Evolutionary conservation across 2,888 invertebrate species (phyloP), one percentile per base, ranked within the genome.

Genomic region (Drosophila mimetica): DNA sequence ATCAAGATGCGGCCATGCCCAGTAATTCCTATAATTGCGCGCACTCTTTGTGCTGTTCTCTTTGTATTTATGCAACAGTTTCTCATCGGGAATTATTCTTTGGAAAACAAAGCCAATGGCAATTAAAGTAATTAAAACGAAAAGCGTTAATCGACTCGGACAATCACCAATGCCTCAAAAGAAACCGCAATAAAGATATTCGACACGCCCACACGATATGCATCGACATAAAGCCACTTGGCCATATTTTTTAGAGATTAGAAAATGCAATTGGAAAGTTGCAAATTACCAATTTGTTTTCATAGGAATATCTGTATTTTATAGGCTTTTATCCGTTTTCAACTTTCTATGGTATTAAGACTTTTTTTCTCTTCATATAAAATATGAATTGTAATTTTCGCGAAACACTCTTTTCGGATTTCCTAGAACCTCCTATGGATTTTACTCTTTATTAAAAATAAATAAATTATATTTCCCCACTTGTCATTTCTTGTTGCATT

Each of bases 121-220:
- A 63, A 67, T 78, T 76, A 63, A 66, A 55, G 25, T 63, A 63
- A 64, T 65, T 52, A 64, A 61, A 63, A 65, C 36, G 28, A 42
- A 36, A 22, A 34, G 60, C 64, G 46, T 37, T 66, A 48, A 67
- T 70, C 46, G 63, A 22, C 20, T 42, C 14, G 44, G 22, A 22
- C 36, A 70, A 61, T 37, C 28, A 37, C 20, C 25, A 47, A 42
- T 57, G 48, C 30, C 34, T 18, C 44, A 34, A 8, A 46, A 47
- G 51, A 46, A 70, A 36, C 39, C 34, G 32, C 59, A 42, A 48
- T 46, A 47, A 73, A 58, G 46, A 53, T 64, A 71, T 41, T 30
- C 6, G 42, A 60, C 54, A 54, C 59, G 51, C 70, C 70, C 32
- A 42, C 7, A 37, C 11, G 22, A 34, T 25, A 14, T 28, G 22